Base-by-base conservation (phyloP, 2,797 vertebrate species). In the Protosalanx chinensis region DNA sequence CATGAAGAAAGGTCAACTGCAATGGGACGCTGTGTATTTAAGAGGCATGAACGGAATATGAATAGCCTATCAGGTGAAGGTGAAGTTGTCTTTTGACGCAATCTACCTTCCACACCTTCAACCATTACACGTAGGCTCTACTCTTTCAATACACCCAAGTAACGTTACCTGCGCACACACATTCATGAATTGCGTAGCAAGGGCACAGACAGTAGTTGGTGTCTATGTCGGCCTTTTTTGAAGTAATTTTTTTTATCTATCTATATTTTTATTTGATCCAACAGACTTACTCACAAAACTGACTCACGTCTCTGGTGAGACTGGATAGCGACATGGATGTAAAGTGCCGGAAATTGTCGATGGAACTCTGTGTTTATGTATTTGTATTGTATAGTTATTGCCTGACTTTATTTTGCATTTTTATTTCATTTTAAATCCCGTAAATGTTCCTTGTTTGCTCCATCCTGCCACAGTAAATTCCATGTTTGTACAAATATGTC, bases 151-250 rank as follows among this genome's bases (percentile, higher is more conserved):
- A 51, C 60, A 63, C 37, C 51, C 2, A n/a, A 61, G 41, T 18
- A 29, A n/a, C 58, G 27, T 62, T 30, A 63, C 51, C 7, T 29
- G 46, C 57, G 67, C 32, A 69, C 2, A 12, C 10, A 41, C 27
- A 27, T 69, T 60, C 67, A 69, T 59, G 67, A 60, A 69, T 60
- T 29, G 67, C 67, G 35, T 46, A 69, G 35, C 67, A 58, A 27
- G 12, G 33, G 51, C 15, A 6, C 64, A 41, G 37, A 20, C 63
- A 23, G 10, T 23, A 53, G 65, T 7, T 18, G 23, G 46, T 27
- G 16, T 67, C 6, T n/a, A 41, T n/a, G 23, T 53, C 30, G 27
- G 18, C 51, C 23, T 46, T 46, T 57, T 41, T 6, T 37, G 33
- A 56, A 29, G 51, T 53, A 5, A n/a, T n/a, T n/a, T n/a, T n/a